Evolutionary conservation across 2,113 vertebrate species (phyloP), one percentile per base, ranked within the genome.

Genomic region (Gopherus flavomarginatus): DNA sequence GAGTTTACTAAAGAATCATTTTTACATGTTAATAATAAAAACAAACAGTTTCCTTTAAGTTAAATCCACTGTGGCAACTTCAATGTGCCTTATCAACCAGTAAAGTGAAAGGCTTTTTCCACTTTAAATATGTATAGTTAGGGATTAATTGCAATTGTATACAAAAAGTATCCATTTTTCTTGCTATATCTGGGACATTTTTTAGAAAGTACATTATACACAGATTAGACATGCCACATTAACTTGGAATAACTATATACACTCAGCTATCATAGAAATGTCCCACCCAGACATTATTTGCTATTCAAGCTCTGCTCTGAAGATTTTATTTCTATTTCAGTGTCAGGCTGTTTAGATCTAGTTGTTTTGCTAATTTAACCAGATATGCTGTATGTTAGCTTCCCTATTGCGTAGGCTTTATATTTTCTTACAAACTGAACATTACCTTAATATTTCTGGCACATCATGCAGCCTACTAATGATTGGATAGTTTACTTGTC

Each of bases 341-440:
- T 86, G 42, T n/a, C 83, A 89, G 91, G 79, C 92, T 95, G 26
- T 90, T 88, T 85, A 75, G 42, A 90, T 95, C 92, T 95, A 78
- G 88, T 90, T 95, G 81, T 92, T 96, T 86, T 94, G 81, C n/a
- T 96, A 93, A 95, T 86, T 47, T 91, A 95, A 96, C 27, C 83
- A 97, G 81, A 86, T 83, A 88, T 84, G 84, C 27, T 62, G 16
- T 59, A 59, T 62, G 29, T 87, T 81, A 87, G 85, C 93, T 88
- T 90, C 44, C 69, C 17, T 95, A 52, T 47, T 87, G 54, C 86
- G 92, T 80, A 93, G 83, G 85, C 47, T 65, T 91, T 90, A 84
- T 83, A 84, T 90, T 94, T 94, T 86, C 85, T 95, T 47, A 93
- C 31, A 56, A 57, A 90, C 52, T 90, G 75, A 75, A 75, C 93